phyloP scores from a whole-genome alignment of 2,888 invertebrate genomes.

The Zygogramma bicolorata region DNA sequence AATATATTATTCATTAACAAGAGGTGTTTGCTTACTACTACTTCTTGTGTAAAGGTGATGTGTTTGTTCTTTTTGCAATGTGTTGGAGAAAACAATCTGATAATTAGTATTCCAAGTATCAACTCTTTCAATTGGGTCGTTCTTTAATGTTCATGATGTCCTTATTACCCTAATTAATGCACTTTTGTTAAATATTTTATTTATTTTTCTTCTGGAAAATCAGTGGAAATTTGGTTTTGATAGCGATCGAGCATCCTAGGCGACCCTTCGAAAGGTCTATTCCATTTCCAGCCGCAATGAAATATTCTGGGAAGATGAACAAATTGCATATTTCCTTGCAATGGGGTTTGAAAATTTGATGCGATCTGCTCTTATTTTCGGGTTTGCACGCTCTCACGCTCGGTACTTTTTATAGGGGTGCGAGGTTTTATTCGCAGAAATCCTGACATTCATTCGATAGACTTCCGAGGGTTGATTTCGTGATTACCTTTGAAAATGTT shows the following conservation, averaged over 20 bases:
- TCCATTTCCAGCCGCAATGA: conserved; percentile 16
- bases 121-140: too few species aligned
- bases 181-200: too few species aligned
- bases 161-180: too few species aligned
- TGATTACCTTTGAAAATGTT: too few species aligned
- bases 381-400: conserved; percentile 33
- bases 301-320: conserved; percentile 33
- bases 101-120: too few species aligned
- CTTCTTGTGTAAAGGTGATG: too few species aligned
- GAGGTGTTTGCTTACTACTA: too few species aligned
- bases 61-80: too few species aligned
- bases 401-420: conserved; percentile 31
- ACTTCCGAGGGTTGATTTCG: not conserved
- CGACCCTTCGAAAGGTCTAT: conserved; percentile 2
- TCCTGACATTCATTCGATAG: not conserved
- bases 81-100: too few species aligned
- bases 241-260: conserved; percentile 5
- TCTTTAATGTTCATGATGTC: too few species aligned
- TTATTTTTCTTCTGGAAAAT: not conserved
- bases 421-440: conserved; percentile 24
- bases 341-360: conserved; percentile 42
- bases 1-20: too few species aligned
- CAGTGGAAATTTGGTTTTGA: not conserved
- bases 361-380: conserved; percentile 35
- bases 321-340: conserved; percentile 39